A percentile compares a stretch with the other conserved stretches of the same genome.
Conservation (phyloP, 2,888 invertebrate genomes). For the Cyaniris semiargus region DNA sequence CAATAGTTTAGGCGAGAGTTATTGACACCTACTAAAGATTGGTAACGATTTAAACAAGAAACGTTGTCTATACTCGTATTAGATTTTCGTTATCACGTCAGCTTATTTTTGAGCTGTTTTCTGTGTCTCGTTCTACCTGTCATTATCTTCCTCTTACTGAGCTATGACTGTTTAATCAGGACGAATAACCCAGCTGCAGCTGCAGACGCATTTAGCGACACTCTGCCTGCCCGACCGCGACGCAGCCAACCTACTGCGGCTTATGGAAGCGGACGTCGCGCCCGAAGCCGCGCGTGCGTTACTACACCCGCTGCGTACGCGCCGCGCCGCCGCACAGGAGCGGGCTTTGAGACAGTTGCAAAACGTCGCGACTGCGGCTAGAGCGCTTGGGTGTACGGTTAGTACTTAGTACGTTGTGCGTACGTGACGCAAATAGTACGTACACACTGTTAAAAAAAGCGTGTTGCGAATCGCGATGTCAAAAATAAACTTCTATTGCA, state of each 20-base stretch:
- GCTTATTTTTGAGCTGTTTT: too few relatives aligned
- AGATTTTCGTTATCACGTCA: too few relatives aligned
- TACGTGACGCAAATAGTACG: background rate
- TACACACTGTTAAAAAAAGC: background rate
- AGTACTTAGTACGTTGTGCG: constrained; percentile 44
- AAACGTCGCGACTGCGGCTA: constrained; percentile 84
- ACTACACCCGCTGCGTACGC: constrained; percentile 85
- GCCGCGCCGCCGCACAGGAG: constrained; percentile 84
- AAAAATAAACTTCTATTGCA: too few relatives aligned
- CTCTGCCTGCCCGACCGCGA: constrained; percentile 85
- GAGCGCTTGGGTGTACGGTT: constrained; percentile 88
- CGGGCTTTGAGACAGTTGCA: constrained; percentile 88
- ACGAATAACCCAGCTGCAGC: constrained; percentile 83
- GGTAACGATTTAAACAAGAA: too few relatives aligned
- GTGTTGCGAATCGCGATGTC: too few relatives aligned
- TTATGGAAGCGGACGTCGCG: constrained; percentile 84
- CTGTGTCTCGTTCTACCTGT: background rate
- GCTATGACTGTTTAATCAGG: constrained; percentile 47
- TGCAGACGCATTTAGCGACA: constrained; percentile 84
- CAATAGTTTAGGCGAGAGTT: too few relatives aligned
- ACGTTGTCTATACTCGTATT: too few relatives aligned
- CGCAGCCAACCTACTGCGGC: constrained; percentile 81
- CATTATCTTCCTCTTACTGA: background rate
- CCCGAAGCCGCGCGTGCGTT: constrained; percentile 80
- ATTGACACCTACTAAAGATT: too few relatives aligned